Conservation (phyloP, 2,888 invertebrate species). For the Caenorhabditis sp. region DNA sequence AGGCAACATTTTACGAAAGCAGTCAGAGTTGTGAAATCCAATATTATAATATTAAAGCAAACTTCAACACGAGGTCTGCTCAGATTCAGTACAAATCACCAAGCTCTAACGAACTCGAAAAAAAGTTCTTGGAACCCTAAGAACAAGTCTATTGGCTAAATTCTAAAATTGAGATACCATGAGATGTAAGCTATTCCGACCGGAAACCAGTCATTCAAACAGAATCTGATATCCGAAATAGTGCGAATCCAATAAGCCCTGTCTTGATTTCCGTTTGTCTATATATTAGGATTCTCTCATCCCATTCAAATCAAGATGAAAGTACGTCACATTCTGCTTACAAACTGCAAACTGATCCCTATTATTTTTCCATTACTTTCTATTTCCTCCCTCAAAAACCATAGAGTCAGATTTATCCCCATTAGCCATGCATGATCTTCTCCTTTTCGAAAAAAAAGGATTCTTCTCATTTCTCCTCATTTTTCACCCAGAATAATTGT, state of each 20-base stretch:
- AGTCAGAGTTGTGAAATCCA: too few species aligned
- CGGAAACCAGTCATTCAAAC: too few species aligned
- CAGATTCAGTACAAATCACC: too few species aligned
- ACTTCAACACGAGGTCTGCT: too few species aligned
- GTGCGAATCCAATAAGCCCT: neutral
- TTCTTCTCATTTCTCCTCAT: conserved; percentile 18
- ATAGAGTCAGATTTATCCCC: conserved; percentile 47
- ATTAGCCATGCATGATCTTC: conserved; percentile 37
- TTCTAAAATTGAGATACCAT: too few species aligned
- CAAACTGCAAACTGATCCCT: conserved; percentile 16
- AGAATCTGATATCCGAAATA: neutral
- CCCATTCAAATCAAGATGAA: neutral
- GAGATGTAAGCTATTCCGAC: too few species aligned
- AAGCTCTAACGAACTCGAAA: too few species aligned
- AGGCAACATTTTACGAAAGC: too few species aligned
- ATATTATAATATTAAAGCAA: too few species aligned
- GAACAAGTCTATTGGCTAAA: too few species aligned
- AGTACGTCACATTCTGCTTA: too few species aligned
- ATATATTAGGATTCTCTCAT: neutral
- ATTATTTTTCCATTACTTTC: neutral
- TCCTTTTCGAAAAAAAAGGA: conserved; percentile 14
- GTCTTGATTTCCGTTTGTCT: neutral
- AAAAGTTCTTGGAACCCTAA: too few species aligned
- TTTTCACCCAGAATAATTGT: conserved; percentile 42
- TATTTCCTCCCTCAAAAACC: conserved; percentile 1